Base-by-base conservation (phyloP, 2,113 vertebrate genomes). In the Cyanoderma ruficeps region DNA sequence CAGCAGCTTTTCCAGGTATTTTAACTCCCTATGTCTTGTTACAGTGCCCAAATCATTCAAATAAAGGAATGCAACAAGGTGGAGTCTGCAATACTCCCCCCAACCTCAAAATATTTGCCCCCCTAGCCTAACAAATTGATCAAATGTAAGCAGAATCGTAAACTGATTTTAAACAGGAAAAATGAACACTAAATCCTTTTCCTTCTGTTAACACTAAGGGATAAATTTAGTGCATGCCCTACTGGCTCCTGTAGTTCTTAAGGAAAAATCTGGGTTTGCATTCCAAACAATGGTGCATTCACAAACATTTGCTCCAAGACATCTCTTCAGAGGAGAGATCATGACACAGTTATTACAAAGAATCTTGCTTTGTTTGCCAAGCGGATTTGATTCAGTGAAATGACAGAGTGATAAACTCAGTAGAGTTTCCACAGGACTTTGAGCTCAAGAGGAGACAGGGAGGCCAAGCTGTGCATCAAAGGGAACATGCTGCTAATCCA, bases 341-440 rank as follows among this genome's bases (percentile, higher is more conserved):
- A 85, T 85, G 78, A 64, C 41, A 87, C 70, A 91, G 61, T 76
- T 91, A 87, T 82, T 83, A 85, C 21, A 69, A 85, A 86, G 57
- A 76, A 69, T 77, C 42, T 42, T 55, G 55, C 74, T 90, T 72
- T 0, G 0, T 87, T 94, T 89, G 53, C 61, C 70, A 91, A 69
- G 67, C 11, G 72, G 84, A 94, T 96, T 83, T 87, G 49, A 78
- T 79, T 72, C 74, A 83, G 67, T 76, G 22, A 82, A 79, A 87
- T 16, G 53, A 64, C 8, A 13, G 53, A 81, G 69, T 81, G 52
- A 75, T 2, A 82, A 96, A 87, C n/a, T 89, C 57, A 46, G 49
- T 0, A 5, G 64, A 87, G 46, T 50, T 96, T 93, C 57, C 56
- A 71, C 0, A 2, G 65, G 46, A 87, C 71, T 90, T 24, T 31